Evolutionary conservation across 2,888 invertebrate genomes (phyloP).

Genomic region (Catocala sponsa): DNA sequence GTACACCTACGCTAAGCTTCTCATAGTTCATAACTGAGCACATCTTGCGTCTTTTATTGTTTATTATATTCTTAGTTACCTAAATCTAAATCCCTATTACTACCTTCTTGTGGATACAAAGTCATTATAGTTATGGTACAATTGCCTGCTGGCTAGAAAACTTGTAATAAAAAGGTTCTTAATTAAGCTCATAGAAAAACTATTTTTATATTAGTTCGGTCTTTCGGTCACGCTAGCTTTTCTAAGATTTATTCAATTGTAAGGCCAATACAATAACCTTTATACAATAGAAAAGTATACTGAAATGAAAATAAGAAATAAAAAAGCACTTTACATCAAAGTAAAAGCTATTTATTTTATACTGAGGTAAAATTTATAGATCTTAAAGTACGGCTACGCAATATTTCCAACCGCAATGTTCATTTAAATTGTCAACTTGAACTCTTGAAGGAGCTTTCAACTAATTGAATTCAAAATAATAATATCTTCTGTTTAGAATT

Average conservation of each 20-base stretch:
- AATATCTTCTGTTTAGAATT: slow-evolving; percentile 13
- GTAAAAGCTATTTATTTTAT: slow-evolving; percentile 16
- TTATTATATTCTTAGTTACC: too few relatives aligned
- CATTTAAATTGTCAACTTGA: slow-evolving; percentile 32
- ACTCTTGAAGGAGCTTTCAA: slow-evolving; percentile 3
- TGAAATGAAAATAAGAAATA: slow-evolving; percentile 2
- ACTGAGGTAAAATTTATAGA: slow-evolving; percentile 19
- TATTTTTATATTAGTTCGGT: too few relatives aligned
- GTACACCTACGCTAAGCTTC: too few relatives aligned
- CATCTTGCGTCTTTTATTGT: too few relatives aligned
- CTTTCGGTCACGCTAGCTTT: too few relatives aligned
- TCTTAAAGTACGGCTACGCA: slow-evolving; percentile 12
- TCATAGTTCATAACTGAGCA: too few relatives aligned
- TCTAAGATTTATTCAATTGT: background rate
- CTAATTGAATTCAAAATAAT: slow-evolving; percentile 29
- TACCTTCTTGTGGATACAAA: too few relatives aligned
- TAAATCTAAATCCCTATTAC: too few relatives aligned
- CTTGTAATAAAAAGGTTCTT: too few relatives aligned
- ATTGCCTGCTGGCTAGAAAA: background rate
- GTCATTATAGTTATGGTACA: too few relatives aligned
- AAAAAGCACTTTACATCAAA: slow-evolving; percentile 19
- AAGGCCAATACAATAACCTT: slow-evolving; percentile 6
- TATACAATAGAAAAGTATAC: slow-evolving; percentile 7
- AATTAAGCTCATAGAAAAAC: too few relatives aligned
- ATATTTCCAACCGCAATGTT: slow-evolving; percentile 15